These are phyloP conservation scores for Sphinx pinastri DNA, from an alignment of 2,888 invertebrate genomes.

Conservation along the genomic window DNA sequence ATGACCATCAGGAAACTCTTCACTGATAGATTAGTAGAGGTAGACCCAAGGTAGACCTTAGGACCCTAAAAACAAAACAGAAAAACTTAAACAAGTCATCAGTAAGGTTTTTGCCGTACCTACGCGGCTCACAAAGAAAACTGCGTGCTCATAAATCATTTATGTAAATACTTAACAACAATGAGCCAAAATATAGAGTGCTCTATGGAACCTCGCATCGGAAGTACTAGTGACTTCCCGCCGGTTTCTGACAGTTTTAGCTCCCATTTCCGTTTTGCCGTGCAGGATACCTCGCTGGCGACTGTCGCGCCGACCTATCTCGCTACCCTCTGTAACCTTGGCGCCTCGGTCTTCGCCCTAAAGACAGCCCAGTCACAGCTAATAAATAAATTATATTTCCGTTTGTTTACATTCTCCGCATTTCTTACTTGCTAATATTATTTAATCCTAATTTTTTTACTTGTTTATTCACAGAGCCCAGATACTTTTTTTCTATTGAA, in stretches of 20 bases:
- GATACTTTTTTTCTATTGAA: no score
- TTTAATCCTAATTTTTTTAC: background rate
- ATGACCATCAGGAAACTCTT: no score
- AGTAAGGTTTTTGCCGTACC: slow-evolving; percentile 2
- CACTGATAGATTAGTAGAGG: no score
- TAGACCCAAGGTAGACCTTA: no score
- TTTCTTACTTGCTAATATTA: slow-evolving; percentile 4
- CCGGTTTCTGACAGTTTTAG: slow-evolving; percentile 62
- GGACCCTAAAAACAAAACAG: background rate
- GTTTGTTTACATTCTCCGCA: slow-evolving; percentile 5
- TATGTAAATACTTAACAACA: slow-evolving; percentile 71
- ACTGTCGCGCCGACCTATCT: background rate
- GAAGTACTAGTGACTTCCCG: slow-evolving; percentile 66
- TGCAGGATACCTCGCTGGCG: slow-evolving; percentile 29
- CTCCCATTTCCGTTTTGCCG: slow-evolving; percentile 56
- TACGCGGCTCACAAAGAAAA: slow-evolving; percentile 50
- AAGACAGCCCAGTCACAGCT: background rate
- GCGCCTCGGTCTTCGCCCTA: background rate
- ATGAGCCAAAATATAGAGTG: slow-evolving; percentile 66
- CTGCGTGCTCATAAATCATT: slow-evolving; percentile 63
- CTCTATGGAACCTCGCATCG: slow-evolving; percentile 59
- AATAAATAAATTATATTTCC: slow-evolving; percentile 2
- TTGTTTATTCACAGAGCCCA: no score
- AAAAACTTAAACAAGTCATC: background rate
- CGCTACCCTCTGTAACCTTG: slow-evolving; percentile 7